A percentile compares a stretch with the other conserved stretches of the same genome.
Conservation (phyloP, 2,113 vertebrate species). For the Cricetomys ansorgei region DNA sequence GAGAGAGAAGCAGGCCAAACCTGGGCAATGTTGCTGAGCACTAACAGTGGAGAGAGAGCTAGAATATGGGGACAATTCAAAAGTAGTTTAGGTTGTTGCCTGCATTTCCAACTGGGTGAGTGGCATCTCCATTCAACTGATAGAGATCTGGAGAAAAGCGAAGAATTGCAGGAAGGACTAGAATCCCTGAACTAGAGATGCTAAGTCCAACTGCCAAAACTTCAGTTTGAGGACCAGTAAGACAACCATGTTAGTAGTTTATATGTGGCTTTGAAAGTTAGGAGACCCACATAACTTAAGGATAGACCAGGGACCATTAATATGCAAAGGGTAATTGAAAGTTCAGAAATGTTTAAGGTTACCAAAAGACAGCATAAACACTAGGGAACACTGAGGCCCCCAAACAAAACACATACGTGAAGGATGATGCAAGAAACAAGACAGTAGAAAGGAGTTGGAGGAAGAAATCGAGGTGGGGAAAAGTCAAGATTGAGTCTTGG, state of each 20-base stretch:
- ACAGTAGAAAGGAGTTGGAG: neutral
- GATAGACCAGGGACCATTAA: neutral
- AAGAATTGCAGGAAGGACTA: neutral
- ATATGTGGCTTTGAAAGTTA: neutral
- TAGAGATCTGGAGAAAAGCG: neutral
- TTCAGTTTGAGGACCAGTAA: neutral
- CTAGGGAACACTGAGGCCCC: neutral
- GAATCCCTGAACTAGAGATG: neutral
- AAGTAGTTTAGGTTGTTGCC: neutral
- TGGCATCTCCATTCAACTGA: neutral
- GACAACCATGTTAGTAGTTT: neutral
- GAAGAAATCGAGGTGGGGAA: neutral
- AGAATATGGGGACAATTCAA: neutral
- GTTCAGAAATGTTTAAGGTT: neutral
- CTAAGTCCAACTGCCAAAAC: neutral
- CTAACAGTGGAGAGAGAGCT: too few species aligned
- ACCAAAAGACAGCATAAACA: neutral
- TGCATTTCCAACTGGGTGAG: neutral
- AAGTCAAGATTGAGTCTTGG: neutral
- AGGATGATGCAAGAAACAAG: neutral
- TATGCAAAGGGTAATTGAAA: neutral
- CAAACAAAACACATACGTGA: neutral
- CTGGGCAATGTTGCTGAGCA: neutral
- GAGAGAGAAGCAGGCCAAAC: neutral
- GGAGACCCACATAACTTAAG: neutral